Percentiles rank a stretch among this genome's conserved stretches.
Evolutionary conservation across 2,888 invertebrate genomes (phyloP).

Genomic region (Apotomis betuletana): DNA sequence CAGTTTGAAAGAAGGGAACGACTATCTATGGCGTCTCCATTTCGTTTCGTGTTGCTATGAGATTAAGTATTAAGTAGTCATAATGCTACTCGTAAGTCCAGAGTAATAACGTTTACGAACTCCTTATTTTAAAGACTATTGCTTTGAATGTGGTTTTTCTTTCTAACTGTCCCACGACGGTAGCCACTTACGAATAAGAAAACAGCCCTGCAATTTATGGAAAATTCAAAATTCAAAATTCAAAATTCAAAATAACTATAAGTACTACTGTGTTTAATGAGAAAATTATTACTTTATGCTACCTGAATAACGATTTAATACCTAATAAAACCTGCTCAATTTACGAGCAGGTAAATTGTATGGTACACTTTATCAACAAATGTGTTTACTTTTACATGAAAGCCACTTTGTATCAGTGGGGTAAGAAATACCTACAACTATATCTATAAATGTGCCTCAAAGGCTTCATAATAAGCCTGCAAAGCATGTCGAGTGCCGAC

Average conservation of each 20-base stretch:
- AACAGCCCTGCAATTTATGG: not conserved
- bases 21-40: too few species aligned
- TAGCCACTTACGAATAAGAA: not conserved
- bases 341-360: not conserved
- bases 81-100: not conserved
- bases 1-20: too few species aligned
- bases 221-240: too few species aligned
- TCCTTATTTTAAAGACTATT: not conserved
- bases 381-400: not conserved
- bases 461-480: not conserved
- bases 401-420: not conserved
- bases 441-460: too few species aligned
- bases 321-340: not conserved
- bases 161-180: not conserved
- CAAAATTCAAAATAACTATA: too few species aligned
- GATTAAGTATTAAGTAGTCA: not conserved
- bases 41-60: too few species aligned
- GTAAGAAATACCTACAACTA: too few species aligned
- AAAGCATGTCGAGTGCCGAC: not conserved
- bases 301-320: not conserved
- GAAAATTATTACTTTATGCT: constrained; percentile 1
- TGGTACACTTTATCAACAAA: not conserved
- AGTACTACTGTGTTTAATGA: not conserved
- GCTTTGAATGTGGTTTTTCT: not conserved
- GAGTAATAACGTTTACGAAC: not conserved